Conservation (phyloP, 2,113 vertebrate genomes). For the Sminthopsis crassicaudata region DNA sequence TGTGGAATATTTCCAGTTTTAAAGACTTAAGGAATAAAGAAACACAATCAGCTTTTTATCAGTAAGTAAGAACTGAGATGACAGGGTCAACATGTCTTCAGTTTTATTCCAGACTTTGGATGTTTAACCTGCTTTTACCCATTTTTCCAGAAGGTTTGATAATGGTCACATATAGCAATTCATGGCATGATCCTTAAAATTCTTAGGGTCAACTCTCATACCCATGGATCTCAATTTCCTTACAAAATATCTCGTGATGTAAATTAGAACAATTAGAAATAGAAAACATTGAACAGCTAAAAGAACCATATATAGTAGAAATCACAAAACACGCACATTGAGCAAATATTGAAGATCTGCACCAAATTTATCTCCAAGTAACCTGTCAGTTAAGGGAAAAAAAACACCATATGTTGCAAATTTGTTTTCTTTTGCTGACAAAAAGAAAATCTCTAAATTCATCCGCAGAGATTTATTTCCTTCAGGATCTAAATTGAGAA, state of each 20-base stretch:
- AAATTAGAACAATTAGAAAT: background rate
- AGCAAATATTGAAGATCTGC: background rate
- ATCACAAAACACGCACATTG: background rate
- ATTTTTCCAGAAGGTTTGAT: background rate
- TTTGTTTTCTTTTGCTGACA: background rate
- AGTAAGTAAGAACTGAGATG: background rate
- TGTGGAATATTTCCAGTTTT: background rate
- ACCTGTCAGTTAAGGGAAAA: background rate
- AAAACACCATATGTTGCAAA: background rate
- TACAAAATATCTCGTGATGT: background rate
- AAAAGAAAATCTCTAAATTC: background rate
- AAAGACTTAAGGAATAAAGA: background rate
- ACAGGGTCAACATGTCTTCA: background rate
- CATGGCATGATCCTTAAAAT: background rate
- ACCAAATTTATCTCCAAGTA: background rate
- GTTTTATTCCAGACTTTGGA: background rate
- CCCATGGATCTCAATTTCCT: background rate
- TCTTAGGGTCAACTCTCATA: background rate
- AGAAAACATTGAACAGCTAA: background rate
- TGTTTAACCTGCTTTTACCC: background rate
- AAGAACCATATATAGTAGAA: background rate
- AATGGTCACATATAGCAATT: background rate
- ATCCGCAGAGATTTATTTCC: background rate
- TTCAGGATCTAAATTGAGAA: background rate
- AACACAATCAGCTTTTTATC: background rate